Evolutionary conservation across 2,113 vertebrate genomes (phyloP).

Genomic region (Rallus limicola): DNA sequence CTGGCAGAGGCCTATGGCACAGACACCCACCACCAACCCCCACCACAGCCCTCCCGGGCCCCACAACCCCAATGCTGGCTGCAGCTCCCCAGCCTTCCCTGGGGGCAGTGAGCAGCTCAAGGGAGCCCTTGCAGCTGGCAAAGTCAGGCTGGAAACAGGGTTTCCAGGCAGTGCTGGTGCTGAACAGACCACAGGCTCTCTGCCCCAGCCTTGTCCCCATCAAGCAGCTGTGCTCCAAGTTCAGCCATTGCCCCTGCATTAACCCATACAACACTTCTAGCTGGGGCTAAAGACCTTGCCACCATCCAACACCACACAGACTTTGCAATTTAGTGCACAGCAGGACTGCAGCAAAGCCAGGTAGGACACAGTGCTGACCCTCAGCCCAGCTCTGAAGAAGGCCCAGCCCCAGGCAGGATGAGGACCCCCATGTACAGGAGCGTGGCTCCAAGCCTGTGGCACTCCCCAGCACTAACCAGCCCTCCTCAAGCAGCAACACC

Average conservation of each 20-base stretch:
- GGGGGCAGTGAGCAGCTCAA: too few species aligned
- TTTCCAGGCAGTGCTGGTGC: not conserved
- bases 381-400: not conserved
- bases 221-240: accelerated
- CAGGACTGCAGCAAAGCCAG: not conserved
- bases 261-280: not conserved
- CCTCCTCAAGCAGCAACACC: not conserved
- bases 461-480: not conserved
- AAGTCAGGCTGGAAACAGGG: not conserved
- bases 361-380: not conserved
- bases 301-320: not conserved
- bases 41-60: not conserved
- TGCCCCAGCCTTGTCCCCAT: not conserved
- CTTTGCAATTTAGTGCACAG: not conserved
- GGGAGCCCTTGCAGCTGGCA: too few species aligned
- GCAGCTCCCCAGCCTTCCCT: not conserved
- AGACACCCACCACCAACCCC: too few species aligned
- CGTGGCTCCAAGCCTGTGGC: not conserved
- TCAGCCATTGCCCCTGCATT: not conserved
- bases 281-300: not conserved
- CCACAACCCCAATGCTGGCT: not conserved
- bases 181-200: not conserved
- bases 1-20: too few species aligned
- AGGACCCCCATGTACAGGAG: too few species aligned
- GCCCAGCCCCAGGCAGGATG: not conserved